Base-by-base conservation (phyloP, 2,888 invertebrate species). In the Stegophylla sp. region DNA sequence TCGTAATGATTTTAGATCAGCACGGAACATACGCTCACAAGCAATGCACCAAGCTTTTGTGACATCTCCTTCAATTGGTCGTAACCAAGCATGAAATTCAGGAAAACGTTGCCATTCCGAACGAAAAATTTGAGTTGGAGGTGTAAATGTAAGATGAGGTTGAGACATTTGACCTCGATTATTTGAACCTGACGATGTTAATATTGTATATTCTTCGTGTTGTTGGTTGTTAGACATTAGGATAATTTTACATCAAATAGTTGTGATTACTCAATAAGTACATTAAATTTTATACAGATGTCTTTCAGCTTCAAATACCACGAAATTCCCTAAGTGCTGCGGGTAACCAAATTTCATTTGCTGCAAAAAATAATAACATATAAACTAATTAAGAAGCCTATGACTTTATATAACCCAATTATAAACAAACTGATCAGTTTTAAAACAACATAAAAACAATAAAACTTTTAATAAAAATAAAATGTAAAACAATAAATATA, bases 81-180 rank as follows among this genome's bases (percentile, higher is more conserved):
- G 69, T n/a, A 83, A 51, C 83, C 83, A 83, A 28, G 81, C 83
- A 53, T 83, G 82, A 34, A 83, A 83, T 75, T 83, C 81, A 34
- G 83, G 83, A 71, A 83, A 83, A 48, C 82, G 82, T 67, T 83
- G 82, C 83, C 83, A 83, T 81, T 83, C 83, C 0, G 83, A 67
- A 66, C 82, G 82, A 75, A 69, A 83, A 61, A 79, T 59, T 82
- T 73, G 83, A 82, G 64, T 76, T 92, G 92, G 93, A 92, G 89
- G 92, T 51, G 79, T 79, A 79, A 79, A 79, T 41, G 71, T 79
- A 26, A 79, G 69, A 79, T 79, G 79, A 48, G 79, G 79, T 56
- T 79, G 79, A 63, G 79, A 79, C 79, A 79, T 79, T 79, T 79
- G 79, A 41, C 71, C 41, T 61, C 79, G 34, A 51, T 41, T 79